phyloP scores from a whole-genome alignment of 2,113 vertebrate genomes.

The Paradisaea rubra region DNA sequence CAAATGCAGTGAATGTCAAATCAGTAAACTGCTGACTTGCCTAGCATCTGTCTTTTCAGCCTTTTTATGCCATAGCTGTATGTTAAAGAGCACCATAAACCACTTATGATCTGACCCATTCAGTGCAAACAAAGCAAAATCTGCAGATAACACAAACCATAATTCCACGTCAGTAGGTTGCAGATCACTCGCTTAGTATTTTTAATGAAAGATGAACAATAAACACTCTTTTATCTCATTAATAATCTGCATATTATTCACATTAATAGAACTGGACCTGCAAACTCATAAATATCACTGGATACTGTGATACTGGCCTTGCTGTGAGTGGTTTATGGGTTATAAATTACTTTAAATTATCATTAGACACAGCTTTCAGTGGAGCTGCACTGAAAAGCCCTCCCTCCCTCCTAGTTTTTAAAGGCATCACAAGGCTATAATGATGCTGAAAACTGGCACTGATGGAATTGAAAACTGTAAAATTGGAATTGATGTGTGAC shows the following conservation, averaged over 20 bases:
- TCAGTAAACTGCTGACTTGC: conserved; percentile 3
- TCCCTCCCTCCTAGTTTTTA: neutral
- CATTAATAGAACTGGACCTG: neutral
- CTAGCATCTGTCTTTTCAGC: neutral
- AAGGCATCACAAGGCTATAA: neutral
- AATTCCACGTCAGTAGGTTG: conserved; percentile 12
- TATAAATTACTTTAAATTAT: conserved; percentile 32
- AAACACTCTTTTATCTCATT: neutral
- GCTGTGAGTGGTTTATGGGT: neutral
- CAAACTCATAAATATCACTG: conserved; percentile 15
- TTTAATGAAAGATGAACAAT: conserved; percentile 27
- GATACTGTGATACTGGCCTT: neutral
- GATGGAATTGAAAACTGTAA: neutral
- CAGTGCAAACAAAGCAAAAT: neutral
- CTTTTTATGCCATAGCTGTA: neutral
- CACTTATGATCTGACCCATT: conserved; percentile 8
- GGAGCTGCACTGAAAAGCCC: neutral
- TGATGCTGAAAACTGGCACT: neutral
- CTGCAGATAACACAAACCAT: neutral
- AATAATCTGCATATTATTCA: conserved; percentile 21
- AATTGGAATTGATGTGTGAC: neutral
- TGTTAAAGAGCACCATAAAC: conserved; percentile 19
- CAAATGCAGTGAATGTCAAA: conserved; percentile 25
- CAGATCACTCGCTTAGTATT: neutral
- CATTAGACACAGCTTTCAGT: neutral